Conservation (phyloP, 2,113 vertebrate genomes). For the Natator depressus region DNA sequence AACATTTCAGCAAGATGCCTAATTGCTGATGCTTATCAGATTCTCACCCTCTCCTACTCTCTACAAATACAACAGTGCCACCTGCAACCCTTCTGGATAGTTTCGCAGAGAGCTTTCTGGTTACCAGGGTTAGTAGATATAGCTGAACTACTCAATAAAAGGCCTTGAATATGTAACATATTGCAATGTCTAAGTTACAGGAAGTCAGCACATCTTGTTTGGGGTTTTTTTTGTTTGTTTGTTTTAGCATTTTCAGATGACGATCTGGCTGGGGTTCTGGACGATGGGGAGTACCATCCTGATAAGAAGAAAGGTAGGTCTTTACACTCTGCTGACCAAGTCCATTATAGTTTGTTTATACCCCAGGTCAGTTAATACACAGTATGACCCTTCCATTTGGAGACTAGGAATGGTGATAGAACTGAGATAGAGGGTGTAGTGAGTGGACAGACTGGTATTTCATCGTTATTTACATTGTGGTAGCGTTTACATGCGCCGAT, state of each 20-base stretch:
- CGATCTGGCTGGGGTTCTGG: conserved; percentile 78
- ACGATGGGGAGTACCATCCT: conserved; percentile 79
- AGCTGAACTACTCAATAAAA: not conserved
- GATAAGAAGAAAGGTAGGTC: conserved; percentile 88
- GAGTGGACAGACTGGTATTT: not conserved
- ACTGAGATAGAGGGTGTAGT: not conserved
- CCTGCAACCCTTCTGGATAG: not conserved
- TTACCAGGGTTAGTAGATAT: not conserved
- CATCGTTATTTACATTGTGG: not conserved
- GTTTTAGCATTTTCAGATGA: conserved; percentile 78
- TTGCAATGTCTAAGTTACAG: not conserved
- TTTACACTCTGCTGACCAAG: not conserved
- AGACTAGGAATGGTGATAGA: not conserved
- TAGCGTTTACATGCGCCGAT: not conserved
- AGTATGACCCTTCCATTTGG: not conserved
- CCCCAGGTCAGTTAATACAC: not conserved
- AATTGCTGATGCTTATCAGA: not conserved
- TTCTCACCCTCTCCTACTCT: not conserved
- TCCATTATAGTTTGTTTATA: rapidly evolving
- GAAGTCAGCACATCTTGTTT: not conserved
- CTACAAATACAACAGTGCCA: not conserved
- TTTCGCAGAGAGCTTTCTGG: not conserved
- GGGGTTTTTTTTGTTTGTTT: not conserved
- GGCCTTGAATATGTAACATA: not conserved
- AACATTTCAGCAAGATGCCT: not conserved